Base-by-base conservation (phyloP, 2,888 invertebrate species). In the Portevinia maculata region DNA sequence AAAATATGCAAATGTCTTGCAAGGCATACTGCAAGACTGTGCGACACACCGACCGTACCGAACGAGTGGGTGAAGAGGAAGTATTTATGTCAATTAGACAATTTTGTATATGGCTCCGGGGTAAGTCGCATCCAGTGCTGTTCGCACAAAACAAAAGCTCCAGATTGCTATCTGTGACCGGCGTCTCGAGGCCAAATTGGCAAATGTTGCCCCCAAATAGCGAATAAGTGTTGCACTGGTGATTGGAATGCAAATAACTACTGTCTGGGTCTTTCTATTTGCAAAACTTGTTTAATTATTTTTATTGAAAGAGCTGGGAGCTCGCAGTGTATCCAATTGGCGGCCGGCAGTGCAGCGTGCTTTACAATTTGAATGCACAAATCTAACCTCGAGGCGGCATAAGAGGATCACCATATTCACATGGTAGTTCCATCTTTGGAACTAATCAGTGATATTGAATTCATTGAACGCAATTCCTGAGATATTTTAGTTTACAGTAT, bases 11-110 rank as follows among this genome's bases (percentile, higher is more conserved):
- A 81, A 75, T 75, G 30, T 50, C 30, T 37, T 24, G 64, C 28
- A 19, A 46, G 30, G 9, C 57, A 57, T 57, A 8, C 34, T 65
- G 34, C 64, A n/a, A n/a, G n/a, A n/a, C n/a, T n/a, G n/a, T 41
- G 19, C 44, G 37, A 39, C 3, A n/a, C 32, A n/a, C 39, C 15
- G 5, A 6, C 28, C 5, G 24, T 24, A 5, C 9, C 1, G 0
- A 44, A 9, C 8, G 70, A 59, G 70, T 70, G 76, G 60, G 55
- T 32, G 73, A 46, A 69, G 55, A 83, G 65, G 65, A 62, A 73
- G 67, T 83, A 67, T 71, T 83, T 83, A 83, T 83, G 83, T 83
- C 83, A 83, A 83, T 83, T 78, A 83, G 78, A 65, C 65, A 71
- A 60, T 76, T 81, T 34, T 70, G 69, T 41, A 75, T 67, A 15